phyloP scores from a whole-genome alignment of 1,140 invertebrate genomes.

The Brachionus rubens region DNA sequence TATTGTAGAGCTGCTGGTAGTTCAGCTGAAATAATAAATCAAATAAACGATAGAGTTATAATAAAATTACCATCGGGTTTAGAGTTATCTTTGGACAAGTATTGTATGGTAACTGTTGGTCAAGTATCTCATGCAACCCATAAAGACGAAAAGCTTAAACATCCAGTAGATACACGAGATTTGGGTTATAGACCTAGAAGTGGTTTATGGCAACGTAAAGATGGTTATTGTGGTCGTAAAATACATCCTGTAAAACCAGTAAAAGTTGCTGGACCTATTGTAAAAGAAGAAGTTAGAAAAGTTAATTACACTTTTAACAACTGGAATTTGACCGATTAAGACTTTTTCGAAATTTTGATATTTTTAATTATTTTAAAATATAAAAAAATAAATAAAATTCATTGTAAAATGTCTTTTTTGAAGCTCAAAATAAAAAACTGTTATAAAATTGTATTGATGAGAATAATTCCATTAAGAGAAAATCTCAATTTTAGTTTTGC shows the following conservation, averaged over 20 bases:
- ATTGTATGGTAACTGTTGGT: conserved; percentile 87
- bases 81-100: conserved; percentile 72
- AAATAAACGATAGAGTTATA: conserved; percentile 71
- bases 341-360: not conserved
- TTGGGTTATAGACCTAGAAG: conserved; percentile 81
- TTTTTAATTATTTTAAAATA: not conserved
- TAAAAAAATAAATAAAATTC: conserved; percentile 6
- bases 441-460: too few species aligned
- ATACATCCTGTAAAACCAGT: conserved; percentile 63
- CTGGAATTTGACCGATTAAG: conserved; percentile 41
- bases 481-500: too few species aligned
- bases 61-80: conserved; percentile 73
- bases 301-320: conserved; percentile 44
- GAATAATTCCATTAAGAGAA: too few species aligned
- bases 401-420: too few species aligned
- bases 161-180: conserved; percentile 74
- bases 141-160: conserved; percentile 72
- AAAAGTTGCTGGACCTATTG: conserved; percentile 38
- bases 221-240: conserved; percentile 81
- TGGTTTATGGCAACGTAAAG: conserved; percentile 88
- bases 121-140: conserved; percentile 79
- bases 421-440: too few species aligned
- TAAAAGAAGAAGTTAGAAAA: conserved; percentile 20
- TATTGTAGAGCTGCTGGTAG: conserved; percentile 78
- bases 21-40: conserved; percentile 71